Evolutionary conservation across 1,140 invertebrate genomes (phyloP).

Genomic region (Hormaphis cornu): DNA sequence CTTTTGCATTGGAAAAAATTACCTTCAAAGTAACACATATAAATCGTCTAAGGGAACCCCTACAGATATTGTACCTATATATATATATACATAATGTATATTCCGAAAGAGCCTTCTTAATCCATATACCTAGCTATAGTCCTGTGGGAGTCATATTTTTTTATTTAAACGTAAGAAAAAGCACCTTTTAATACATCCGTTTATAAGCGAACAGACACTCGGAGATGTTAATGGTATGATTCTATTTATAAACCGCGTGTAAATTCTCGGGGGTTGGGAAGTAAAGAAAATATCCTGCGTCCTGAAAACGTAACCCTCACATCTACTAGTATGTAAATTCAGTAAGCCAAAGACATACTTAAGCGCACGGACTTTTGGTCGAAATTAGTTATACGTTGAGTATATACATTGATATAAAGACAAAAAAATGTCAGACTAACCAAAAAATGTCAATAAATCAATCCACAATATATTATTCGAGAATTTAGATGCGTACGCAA

Average conservation of each 20-base stretch:
- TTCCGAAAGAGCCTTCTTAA: conserved; percentile 23
- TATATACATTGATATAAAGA: neutral
- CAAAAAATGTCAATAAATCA: too few species aligned
- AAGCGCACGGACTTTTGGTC: neutral
- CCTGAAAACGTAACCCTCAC: conserved; percentile 11
- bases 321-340: neutral
- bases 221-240: conserved; percentile 19
- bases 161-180: conserved; percentile 25
- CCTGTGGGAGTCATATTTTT: conserved; percentile 20
- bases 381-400: neutral
- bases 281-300: neutral
- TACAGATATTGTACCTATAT: too few species aligned
- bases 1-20: conserved; percentile 8
- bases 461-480: too few species aligned
- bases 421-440: too few species aligned
- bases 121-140: neutral
- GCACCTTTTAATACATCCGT: conserved; percentile 30
- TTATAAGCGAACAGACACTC: conserved; percentile 31
- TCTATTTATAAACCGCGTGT: conserved; percentile 1
- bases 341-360: neutral
- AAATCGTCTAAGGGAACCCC: conserved; percentile 12
- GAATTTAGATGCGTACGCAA: too few species aligned
- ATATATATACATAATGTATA: conserved; percentile 12
- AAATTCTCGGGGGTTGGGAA: neutral
- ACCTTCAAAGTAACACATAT: conserved; percentile 2